A percentile compares a stretch with the other conserved stretches of the same genome.
phyloP scores from a whole-genome alignment of 1,140 invertebrate genomes.

The Papilio dardanus region DNA sequence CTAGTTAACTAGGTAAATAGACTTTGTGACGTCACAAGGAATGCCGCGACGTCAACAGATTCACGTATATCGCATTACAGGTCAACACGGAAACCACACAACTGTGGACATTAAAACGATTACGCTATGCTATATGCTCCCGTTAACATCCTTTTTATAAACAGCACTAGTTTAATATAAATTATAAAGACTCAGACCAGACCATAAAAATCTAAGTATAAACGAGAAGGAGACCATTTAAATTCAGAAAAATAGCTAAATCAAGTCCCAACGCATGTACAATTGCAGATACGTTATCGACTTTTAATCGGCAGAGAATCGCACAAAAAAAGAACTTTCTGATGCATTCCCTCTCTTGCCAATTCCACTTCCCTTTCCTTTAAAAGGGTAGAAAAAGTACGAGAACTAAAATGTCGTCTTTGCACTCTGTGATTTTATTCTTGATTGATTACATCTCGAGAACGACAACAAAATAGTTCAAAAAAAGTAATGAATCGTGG shows the following conservation, averaged over 20 bases:
- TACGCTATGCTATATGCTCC: neutral
- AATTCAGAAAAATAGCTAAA: too few species aligned
- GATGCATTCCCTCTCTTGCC: too few species aligned
- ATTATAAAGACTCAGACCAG: neutral
- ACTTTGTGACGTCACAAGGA: neutral
- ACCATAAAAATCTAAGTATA: too few species aligned
- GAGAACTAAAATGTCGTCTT: too few species aligned
- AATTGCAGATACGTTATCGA: too few species aligned
- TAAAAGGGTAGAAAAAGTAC: too few species aligned
- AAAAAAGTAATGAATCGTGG: constrained; percentile 1
- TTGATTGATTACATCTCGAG: neutral
- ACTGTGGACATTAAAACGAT: constrained; percentile 3
- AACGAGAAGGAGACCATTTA: too few species aligned
- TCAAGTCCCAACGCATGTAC: too few species aligned
- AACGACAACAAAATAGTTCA: neutral
- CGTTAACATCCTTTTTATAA: neutral
- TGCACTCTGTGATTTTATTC: too few species aligned
- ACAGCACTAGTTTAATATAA: neutral
- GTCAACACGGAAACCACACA: constrained; percentile 5
- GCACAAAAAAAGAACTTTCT: too few species aligned
- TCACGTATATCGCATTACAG: neutral
- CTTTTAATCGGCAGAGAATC: too few species aligned
- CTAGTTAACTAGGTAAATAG: neutral
- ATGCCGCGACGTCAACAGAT: neutral
- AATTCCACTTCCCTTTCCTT: too few species aligned